Base-by-base conservation (phyloP, 1,140 invertebrate genomes). In the Halesus radiatus region DNA sequence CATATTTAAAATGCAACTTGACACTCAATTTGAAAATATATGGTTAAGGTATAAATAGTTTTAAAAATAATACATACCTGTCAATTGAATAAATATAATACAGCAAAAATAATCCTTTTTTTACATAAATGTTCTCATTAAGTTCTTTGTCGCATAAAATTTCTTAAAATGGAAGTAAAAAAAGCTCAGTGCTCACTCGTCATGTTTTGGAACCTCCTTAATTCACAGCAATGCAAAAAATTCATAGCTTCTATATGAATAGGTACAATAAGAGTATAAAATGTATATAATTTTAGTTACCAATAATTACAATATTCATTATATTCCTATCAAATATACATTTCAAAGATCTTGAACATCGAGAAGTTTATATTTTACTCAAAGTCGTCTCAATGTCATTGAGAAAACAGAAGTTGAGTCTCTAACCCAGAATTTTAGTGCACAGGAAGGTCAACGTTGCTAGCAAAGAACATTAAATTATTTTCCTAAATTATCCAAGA, bases 231-330 rank as follows among this genome's bases (percentile, higher is more conserved):
- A 72, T 53, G 50, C 52, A 23, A 72, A 50, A 72, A 72, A 54
- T 54, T 53, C 50, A 72, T 7, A 72, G 15, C 26, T 29, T 29
- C 45, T n/a, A 72, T 53, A 72, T 26, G 7, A 18, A 72, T 70
- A 16, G 37, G 68, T 72, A 72, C 68, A 72, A 70, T 72, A 72
- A 72, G 68, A 72, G 68, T 53, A 72, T 52, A 72, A 72, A 72
- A 72, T 53, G 20, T 23, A 23, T 52, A 70, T 45, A 50, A 70
- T 72, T 52, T 72, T 52, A 22, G 8, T 20, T 52, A 52, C 23
- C 20, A 52, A 72, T 52, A 53, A 23, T 22, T 22, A 52, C 23
- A 52, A 23, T 72, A 50, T 70, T 70, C 10, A 32, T 7, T 52
- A 52, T 18, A 72, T 72, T 52, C 16, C 45, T 18, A 32, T 64